Evolutionary conservation across 2,797 vertebrate species (phyloP).

Genomic region (Gallinago nigripennis): DNA sequence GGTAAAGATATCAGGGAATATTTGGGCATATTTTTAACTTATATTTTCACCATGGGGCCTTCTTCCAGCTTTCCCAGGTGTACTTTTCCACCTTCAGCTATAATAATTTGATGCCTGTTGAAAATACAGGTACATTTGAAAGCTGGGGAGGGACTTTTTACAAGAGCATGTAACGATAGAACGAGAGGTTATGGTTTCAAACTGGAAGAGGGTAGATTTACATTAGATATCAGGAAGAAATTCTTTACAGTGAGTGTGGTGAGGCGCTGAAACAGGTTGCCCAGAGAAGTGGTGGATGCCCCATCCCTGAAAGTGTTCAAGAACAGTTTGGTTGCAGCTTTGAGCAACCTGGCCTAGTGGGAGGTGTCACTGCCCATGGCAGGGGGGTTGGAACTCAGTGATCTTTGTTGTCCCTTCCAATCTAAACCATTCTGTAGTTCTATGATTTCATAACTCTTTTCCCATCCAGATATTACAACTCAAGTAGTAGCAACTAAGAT

Average conservation of each 20-base stretch:
- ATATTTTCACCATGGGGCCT: background rate
- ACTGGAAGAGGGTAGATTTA: background rate
- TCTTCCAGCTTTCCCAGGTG: background rate
- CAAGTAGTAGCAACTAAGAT: background rate
- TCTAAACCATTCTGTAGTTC: background rate
- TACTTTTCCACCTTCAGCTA: background rate
- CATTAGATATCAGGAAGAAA: background rate
- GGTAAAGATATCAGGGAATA: background rate
- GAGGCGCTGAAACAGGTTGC: background rate
- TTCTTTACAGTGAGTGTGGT: background rate
- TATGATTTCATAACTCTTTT: background rate
- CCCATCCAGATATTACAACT: background rate
- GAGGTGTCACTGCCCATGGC: background rate
- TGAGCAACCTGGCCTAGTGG: background rate
- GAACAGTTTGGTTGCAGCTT: background rate
- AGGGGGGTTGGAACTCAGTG: background rate
- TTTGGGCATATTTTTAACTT: background rate
- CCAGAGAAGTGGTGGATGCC: background rate
- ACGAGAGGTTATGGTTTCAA: background rate
- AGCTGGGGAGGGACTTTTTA: background rate
- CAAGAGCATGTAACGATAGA: background rate
- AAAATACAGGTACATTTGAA: background rate
- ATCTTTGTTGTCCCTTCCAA: background rate
- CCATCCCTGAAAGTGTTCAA: background rate
- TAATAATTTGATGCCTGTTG: background rate